Percentiles rank a stretch among this genome's conserved stretches.
Conservation (phyloP, 1,140 invertebrate genomes). For the Drosophila parvula region DNA sequence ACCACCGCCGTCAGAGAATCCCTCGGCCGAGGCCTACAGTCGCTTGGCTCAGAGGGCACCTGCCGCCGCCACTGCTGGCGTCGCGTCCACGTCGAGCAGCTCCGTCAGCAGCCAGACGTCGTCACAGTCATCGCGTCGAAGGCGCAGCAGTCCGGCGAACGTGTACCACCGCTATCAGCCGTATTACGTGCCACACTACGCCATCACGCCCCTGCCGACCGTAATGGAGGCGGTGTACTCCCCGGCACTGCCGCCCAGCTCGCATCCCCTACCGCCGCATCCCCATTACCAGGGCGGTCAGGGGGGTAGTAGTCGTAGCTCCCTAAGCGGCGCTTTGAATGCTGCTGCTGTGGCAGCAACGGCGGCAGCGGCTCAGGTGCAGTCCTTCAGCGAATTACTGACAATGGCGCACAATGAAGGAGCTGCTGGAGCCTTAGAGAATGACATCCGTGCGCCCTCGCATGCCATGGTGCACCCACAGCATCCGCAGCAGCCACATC, state of each 20-base stretch:
- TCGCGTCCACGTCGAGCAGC: constrained; percentile 14
- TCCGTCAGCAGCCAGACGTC: constrained; percentile 8
- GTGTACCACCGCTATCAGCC: constrained; percentile 68
- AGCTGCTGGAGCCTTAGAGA: neutral
- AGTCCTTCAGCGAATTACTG: constrained; percentile 62
- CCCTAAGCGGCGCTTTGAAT: constrained; percentile 62
- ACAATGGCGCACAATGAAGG: constrained; percentile 44
- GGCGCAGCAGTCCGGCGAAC: constrained; percentile 55
- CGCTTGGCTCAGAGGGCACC: constrained; percentile 6
- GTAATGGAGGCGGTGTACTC: constrained; percentile 48
- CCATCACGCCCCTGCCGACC: constrained; percentile 57
- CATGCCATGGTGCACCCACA: constrained; percentile 23
- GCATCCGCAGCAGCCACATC: constrained; percentile 23
- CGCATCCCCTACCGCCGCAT: constrained; percentile 13
- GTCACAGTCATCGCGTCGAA: constrained; percentile 23
- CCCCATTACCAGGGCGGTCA: constrained; percentile 35
- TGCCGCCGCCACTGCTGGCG: constrained; percentile 4
- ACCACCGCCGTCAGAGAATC: constrained; percentile 20
- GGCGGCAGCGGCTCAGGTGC: constrained; percentile 70
- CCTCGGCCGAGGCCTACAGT: constrained; percentile 5
- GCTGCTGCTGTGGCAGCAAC: constrained; percentile 72
- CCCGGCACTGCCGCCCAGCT: constrained; percentile 17
- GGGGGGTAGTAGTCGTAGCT: constrained; percentile 69
- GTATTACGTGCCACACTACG: constrained; percentile 66
- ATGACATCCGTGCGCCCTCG: constrained; percentile 4